These are phyloP conservation scores for Petrocephalus sullivani DNA, from an alignment of 2,797 vertebrate species.

Conservation along the genomic window DNA sequence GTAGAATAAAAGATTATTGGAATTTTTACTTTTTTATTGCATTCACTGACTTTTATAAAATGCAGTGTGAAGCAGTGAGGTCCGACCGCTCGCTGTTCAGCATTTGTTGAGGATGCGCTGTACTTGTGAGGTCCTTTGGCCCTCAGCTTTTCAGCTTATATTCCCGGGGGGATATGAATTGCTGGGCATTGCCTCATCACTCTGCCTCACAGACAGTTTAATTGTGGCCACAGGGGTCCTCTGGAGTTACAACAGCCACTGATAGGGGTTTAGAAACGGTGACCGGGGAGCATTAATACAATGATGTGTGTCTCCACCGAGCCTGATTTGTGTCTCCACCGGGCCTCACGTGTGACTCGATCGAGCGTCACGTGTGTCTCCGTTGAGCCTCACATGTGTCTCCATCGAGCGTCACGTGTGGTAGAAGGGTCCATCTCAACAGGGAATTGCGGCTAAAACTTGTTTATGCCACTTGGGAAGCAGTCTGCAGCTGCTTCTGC, in stretches of 20 bases:
- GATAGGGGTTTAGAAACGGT: constrained; percentile 26
- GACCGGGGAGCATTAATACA: constrained; percentile 14
- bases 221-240: constrained; percentile 31
- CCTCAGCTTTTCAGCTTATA: neutral
- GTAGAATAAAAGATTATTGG: too few species aligned
- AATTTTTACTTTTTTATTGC: too few species aligned
- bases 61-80: too few species aligned
- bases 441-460: neutral
- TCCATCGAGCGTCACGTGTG: constrained; percentile 20
- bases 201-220: constrained; percentile 31
- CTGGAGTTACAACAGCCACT: constrained; percentile 21
- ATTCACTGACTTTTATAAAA: too few species aligned
- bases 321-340: neutral
- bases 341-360: constrained; percentile 4
- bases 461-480: constrained; percentile 12
- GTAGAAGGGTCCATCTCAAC: constrained; percentile 2
- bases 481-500: neutral
- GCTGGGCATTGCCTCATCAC: constrained; percentile 21
- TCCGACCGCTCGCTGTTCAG: too few species aligned
- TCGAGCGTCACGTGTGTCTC: neutral
- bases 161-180: constrained; percentile 1
- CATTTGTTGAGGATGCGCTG: too few species aligned
- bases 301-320: constrained; percentile 24
- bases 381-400: neutral
- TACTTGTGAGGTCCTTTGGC: too few species aligned